These are phyloP conservation scores for Semnornis frantzii DNA, from an alignment of 2,113 vertebrate genomes.

Conservation along the genomic window DNA sequence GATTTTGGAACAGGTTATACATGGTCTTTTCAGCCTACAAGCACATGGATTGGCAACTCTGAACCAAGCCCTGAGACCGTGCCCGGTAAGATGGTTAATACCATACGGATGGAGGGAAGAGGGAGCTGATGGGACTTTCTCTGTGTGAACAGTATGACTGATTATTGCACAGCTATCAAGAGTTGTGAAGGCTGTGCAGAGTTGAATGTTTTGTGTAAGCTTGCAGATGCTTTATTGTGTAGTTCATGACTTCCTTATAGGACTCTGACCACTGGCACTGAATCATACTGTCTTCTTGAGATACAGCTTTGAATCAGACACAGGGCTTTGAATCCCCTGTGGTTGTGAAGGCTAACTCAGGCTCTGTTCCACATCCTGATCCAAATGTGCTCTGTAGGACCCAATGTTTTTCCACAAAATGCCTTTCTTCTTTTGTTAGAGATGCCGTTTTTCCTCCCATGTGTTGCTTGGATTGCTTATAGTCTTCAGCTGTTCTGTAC, in stretches of 20 bases:
- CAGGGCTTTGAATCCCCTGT: not conserved
- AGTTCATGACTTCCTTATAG: constrained; percentile 35
- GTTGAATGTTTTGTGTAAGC: not conserved
- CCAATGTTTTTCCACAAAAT: not conserved
- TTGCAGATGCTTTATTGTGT: not conserved
- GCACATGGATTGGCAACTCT: constrained; percentile 77
- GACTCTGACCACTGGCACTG: not conserved
- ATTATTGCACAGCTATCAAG: not conserved
- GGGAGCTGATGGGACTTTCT: not conserved
- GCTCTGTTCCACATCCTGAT: not conserved
- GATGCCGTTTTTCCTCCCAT: not conserved
- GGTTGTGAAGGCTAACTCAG: not conserved
- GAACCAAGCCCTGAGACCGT: constrained; percentile 72
- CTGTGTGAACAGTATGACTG: not conserved
- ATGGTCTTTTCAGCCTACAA: constrained; percentile 83
- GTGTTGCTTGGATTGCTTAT: not conserved
- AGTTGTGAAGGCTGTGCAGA: not conserved
- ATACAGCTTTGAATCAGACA: not conserved
- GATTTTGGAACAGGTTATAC: constrained; percentile 86
- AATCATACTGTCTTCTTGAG: constrained; percentile 23
- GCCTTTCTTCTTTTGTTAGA: not conserved
- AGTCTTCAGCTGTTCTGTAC: constrained; percentile 8
- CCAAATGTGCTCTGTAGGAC: not conserved
- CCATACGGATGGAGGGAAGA: not conserved
- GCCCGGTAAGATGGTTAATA: constrained; percentile 73